Conservation (phyloP, 1,140 invertebrate species). For the Pissodes strobi region DNA sequence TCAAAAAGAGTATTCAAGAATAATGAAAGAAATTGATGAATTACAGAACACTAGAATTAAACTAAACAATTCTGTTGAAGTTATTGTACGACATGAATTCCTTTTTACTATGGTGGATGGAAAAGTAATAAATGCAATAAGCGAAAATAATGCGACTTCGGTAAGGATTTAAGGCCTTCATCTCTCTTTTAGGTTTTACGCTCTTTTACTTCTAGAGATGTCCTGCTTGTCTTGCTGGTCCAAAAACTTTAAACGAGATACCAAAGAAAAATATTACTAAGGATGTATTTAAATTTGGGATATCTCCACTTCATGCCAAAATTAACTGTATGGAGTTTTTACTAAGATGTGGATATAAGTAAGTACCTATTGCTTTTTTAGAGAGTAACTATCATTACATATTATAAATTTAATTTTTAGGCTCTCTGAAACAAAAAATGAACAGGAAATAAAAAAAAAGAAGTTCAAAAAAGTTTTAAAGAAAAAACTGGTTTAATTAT, state of each 20-base stretch:
- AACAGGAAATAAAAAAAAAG: background rate
- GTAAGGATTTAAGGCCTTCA: background rate
- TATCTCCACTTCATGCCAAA: constrained; percentile 5
- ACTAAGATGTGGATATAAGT: too few species aligned
- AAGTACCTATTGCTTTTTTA: background rate
- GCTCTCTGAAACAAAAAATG: too few species aligned
- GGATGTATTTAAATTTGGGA: constrained; percentile 10
- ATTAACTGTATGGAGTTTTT: too few species aligned
- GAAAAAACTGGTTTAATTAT: too few species aligned
- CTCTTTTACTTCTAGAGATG: constrained; percentile 3
- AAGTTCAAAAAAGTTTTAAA: constrained; percentile 8
- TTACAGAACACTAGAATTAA: constrained; percentile 3
- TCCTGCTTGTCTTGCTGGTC: constrained; percentile 8
- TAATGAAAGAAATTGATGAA: constrained; percentile 9
- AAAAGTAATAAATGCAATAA: background rate
- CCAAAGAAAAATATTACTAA: too few species aligned
- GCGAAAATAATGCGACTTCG: too few species aligned
- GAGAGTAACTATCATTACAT: constrained; percentile 8
- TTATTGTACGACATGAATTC: too few species aligned
- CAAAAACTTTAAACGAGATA: constrained; percentile 6
- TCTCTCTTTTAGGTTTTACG: too few species aligned
- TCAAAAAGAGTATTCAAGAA: constrained; percentile 5
- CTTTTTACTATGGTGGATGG: background rate
- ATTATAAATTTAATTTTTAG: constrained; percentile 5
- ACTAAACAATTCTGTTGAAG: constrained; percentile 7